Percentiles rank a stretch among this genome's conserved stretches.
These are phyloP conservation scores for Rhodophaea formosa DNA, from an alignment of 2,888 invertebrate genomes.

Conservation along the genomic window DNA sequence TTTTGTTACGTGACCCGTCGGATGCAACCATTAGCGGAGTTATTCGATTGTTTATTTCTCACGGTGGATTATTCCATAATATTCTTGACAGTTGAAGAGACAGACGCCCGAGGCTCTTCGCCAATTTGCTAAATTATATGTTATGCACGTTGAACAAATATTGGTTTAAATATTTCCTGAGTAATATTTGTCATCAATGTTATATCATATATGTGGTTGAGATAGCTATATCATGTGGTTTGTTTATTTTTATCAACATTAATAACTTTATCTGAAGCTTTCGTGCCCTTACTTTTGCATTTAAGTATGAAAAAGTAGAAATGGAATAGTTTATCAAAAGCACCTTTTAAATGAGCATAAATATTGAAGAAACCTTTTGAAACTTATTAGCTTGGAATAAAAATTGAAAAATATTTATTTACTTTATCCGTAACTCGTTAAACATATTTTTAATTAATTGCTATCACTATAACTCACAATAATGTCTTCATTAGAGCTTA, in stretches of 20 bases:
- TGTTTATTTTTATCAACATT: too few species aligned
- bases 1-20: slow-evolving; percentile 16
- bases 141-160: neutral
- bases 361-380: too few species aligned
- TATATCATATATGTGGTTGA: neutral
- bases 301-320: too few species aligned
- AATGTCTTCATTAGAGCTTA: neutral
- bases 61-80: slow-evolving; percentile 4
- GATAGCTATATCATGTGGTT: neutral
- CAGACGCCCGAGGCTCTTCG: neutral
- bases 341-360: too few species aligned
- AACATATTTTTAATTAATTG: neutral
- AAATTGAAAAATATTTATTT: too few species aligned
- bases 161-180: neutral
- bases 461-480: neutral
- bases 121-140: neutral
- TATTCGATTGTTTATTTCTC: slow-evolving; percentile 17
- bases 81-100: slow-evolving; percentile 6
- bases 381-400: too few species aligned
- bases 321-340: too few species aligned
- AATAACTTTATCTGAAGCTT: too few species aligned
- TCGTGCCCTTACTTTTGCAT: too few species aligned
- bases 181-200: neutral
- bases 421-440: too few species aligned
- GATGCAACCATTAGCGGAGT: slow-evolving; percentile 11